Percentiles rank a stretch among this genome's conserved stretches.
Evolutionary conservation across 2,888 invertebrate genomes (phyloP).

Genomic region (Nemapogon koenigi): DNA sequence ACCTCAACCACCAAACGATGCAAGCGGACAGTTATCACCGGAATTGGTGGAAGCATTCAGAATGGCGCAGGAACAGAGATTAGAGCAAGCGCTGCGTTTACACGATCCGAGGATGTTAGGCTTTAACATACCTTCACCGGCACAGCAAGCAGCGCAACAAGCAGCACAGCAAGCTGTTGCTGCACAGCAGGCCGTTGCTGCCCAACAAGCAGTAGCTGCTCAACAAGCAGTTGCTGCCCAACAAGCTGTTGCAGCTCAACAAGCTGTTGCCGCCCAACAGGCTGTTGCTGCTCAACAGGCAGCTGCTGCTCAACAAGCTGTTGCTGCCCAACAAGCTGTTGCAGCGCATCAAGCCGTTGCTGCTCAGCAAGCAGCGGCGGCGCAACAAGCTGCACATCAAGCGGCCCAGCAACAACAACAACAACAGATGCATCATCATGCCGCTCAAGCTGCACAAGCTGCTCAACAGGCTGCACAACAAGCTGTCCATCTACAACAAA

Average conservation of each 20-base stretch:
- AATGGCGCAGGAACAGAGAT: conserved; percentile 77
- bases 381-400: conserved; percentile 20
- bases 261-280: conserved; percentile 8
- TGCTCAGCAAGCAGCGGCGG: conserved; percentile 20
- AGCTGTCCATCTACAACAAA: conserved; percentile 62
- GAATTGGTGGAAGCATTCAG: conserved; percentile 75
- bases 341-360: conserved; percentile 28
- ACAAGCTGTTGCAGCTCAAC: conserved; percentile 11
- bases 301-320: conserved; percentile 21
- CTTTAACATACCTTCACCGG: conserved; percentile 66
- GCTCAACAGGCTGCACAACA: conserved; percentile 31
- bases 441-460: conserved; percentile 19
- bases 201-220: conserved; percentile 18
- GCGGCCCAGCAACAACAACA: conserved; percentile 32
- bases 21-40: conserved; percentile 68
- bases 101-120: conserved; percentile 84
- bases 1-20: conserved; percentile 41
- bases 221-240: conserved; percentile 26
- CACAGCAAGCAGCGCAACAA: conserved; percentile 48
- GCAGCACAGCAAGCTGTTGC: conserved; percentile 25
- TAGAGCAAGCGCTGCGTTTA: conserved; percentile 83
- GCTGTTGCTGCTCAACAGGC: conserved; percentile 21
- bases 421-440: conserved; percentile 21
- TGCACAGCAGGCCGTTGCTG: conserved; percentile 15
- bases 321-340: conserved; percentile 29